phyloP scores from a whole-genome alignment of 2,113 vertebrate genomes.

The Phyllostomus discolor region DNA sequence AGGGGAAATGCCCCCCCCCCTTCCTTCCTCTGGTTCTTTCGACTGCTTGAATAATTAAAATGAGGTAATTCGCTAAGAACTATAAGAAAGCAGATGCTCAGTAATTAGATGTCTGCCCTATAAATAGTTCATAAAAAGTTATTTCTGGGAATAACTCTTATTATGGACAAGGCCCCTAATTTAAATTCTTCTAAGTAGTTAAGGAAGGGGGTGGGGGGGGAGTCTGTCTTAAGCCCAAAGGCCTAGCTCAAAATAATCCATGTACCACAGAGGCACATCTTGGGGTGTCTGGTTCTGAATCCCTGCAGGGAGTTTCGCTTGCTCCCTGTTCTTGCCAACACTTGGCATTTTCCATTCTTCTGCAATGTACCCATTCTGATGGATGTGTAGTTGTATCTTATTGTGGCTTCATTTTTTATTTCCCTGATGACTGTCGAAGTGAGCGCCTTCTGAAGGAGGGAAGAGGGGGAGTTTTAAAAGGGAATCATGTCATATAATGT shows the following conservation, averaged over 20 bases:
- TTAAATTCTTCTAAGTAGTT: neutral
- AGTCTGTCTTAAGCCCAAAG: neutral
- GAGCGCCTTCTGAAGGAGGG: neutral
- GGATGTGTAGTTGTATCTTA: neutral
- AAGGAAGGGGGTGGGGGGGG: neutral
- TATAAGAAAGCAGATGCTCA: neutral
- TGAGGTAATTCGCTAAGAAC: neutral
- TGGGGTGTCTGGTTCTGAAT: too few relatives aligned
- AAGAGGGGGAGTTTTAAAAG: neutral
- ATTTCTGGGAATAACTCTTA: neutral
- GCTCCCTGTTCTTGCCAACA: neutral
- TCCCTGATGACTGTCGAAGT: neutral
- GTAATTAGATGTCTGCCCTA: neutral
- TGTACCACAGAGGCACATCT: neutral
- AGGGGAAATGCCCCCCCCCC: neutral
- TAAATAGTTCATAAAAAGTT: neutral
- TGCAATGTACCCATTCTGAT: neutral
- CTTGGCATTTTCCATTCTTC: neutral
- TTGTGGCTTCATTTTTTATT: neutral
- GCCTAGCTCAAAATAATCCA: neutral
- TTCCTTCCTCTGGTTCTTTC: neutral
- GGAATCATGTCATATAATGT: neutral
- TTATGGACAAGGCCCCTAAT: neutral
- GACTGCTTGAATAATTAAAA: neutral
- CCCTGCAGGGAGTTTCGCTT: neutral